Percentiles rank a stretch among this genome's conserved stretches.
Conservation (phyloP, 2,113 vertebrate species). For the Connochaetes taurinus region DNA sequence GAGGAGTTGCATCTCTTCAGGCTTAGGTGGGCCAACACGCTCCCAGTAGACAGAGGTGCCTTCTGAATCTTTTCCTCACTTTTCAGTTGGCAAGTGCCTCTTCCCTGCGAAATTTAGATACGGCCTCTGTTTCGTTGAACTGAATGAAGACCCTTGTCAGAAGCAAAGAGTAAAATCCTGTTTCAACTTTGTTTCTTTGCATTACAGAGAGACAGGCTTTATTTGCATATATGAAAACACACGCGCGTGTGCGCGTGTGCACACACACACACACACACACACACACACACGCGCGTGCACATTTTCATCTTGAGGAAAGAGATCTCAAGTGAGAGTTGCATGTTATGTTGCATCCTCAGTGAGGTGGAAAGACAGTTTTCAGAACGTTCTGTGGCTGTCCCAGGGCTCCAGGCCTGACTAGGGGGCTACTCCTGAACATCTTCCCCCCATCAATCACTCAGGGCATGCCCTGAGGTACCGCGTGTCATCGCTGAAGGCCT, state of each 20-base stretch:
- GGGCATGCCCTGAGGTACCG: not conserved
- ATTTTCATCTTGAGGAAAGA: not conserved
- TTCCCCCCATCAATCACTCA: not conserved
- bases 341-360: not conserved
- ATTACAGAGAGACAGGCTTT: not conserved
- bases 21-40: accelerated
- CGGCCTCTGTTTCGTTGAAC: accelerated
- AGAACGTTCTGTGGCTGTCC: not conserved
- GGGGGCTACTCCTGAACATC: not conserved
- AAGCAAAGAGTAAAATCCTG: not conserved
- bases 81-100: not conserved
- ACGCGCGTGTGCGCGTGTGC: accelerated
- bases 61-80: not conserved
- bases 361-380: not conserved
- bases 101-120: not conserved
- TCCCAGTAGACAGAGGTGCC: accelerated
- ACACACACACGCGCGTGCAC: accelerated
- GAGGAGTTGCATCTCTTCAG: not conserved
- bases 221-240: not conserved
- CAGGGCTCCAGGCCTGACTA: not conserved
- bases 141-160: no score
- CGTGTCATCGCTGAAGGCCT: accelerated
- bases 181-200: not conserved
- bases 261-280: not conserved
- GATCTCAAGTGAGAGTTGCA: not conserved